Conservation (phyloP, 2,113 vertebrate species). For the Protobothrops flavoviridis region DNA sequence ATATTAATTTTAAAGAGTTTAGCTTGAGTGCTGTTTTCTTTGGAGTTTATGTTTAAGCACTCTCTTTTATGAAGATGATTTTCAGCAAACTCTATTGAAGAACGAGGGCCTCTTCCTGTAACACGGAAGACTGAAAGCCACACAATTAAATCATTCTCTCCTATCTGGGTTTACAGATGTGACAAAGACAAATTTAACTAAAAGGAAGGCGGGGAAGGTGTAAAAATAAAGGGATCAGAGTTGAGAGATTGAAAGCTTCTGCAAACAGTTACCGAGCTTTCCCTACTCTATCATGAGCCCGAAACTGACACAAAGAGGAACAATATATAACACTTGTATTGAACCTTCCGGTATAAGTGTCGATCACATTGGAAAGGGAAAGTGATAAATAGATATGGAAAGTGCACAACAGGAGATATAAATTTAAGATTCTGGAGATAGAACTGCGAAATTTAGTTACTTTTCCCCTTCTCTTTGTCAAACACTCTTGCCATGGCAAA, state of each 20-base stretch:
- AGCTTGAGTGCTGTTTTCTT: background rate
- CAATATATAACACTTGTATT: background rate
- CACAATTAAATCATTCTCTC: slow-evolving; percentile 25
- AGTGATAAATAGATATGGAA: background rate
- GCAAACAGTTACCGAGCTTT: background rate
- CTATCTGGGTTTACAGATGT: background rate
- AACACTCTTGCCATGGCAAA: background rate
- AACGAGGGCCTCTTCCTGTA: slow-evolving; percentile 27
- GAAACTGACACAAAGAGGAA: background rate
- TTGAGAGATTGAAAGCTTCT: background rate
- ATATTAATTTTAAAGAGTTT: background rate
- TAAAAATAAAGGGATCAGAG: background rate
- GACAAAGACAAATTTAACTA: background rate
- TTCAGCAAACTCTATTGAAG: fast-evolving
- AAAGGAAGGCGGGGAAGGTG: background rate
- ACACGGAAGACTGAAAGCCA: slow-evolving; percentile 15
- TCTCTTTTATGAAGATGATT: background rate
- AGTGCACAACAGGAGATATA: background rate
- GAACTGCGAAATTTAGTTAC: background rate
- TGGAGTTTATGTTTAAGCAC: background rate
- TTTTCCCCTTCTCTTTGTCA: background rate
- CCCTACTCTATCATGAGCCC: background rate
- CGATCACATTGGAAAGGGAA: slow-evolving; percentile 1
- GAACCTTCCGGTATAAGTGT: slow-evolving; percentile 1
- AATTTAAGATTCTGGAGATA: background rate